These are phyloP conservation scores for Troilus luridus DNA, from an alignment of 2,888 invertebrate genomes.

Conservation along the genomic window DNA sequence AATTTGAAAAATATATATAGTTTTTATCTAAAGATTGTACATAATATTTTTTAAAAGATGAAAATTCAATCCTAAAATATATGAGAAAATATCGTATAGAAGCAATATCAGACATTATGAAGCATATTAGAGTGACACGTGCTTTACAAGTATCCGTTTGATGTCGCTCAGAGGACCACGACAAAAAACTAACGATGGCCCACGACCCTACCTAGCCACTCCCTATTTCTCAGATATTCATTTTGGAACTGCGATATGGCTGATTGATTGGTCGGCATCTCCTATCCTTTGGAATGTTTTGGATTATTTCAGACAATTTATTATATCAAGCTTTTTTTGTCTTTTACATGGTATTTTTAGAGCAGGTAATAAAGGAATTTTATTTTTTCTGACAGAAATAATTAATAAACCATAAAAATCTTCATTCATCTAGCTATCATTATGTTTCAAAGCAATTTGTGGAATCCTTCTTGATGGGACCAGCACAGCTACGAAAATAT, in stretches of 20 bases:
- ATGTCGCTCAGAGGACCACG: neutral
- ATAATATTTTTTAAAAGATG: neutral
- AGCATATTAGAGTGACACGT: slow-evolving; percentile 1
- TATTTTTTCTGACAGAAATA: too few relatives aligned
- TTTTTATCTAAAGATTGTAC: neutral
- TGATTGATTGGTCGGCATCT: neutral
- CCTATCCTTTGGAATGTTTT: neutral
- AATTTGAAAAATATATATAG: neutral
- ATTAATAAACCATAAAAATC: too few relatives aligned
- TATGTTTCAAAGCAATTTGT: too few relatives aligned
- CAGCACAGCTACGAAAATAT: too few relatives aligned
- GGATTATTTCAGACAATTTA: too few relatives aligned
- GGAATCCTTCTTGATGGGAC: too few relatives aligned
- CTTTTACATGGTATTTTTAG: too few relatives aligned
- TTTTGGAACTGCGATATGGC: slow-evolving; percentile 4
- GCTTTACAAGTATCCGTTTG: slow-evolving; percentile 35
- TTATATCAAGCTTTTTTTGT: too few relatives aligned
- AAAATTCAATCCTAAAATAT: neutral
- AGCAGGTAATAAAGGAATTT: too few relatives aligned
- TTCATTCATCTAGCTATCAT: too few relatives aligned
- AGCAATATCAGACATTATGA: neutral
- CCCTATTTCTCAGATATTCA: neutral
- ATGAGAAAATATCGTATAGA: neutral
- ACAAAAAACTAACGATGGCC: neutral
- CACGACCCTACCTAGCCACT: neutral